These are phyloP conservation scores for Antennarius maculatus DNA, from an alignment of 2,797 vertebrate species.

Conservation along the genomic window DNA sequence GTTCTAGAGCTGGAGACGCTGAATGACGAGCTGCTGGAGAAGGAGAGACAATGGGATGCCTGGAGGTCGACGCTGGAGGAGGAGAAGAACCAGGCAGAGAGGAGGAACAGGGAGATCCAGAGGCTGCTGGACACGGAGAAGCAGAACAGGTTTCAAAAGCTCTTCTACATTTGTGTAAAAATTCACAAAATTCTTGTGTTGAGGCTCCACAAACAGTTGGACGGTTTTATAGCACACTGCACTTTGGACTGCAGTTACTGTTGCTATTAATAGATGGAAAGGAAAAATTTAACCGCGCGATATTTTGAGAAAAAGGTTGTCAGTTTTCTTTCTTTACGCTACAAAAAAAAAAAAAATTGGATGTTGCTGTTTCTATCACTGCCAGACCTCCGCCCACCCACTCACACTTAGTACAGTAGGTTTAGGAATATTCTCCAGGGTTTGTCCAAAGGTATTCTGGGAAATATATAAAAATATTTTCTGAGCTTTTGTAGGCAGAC, in stretches of 20 bases:
- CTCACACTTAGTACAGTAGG: slow-evolving; percentile 48
- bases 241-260: not conserved
- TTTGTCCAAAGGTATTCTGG: slow-evolving; percentile 49
- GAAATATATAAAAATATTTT: slow-evolving; percentile 50
- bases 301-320: slow-evolving; percentile 5
- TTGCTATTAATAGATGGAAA: not conserved
- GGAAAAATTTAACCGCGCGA: not conserved
- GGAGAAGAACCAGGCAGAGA: slow-evolving; percentile 95
- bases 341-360: slow-evolving; percentile 15
- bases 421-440: slow-evolving; percentile 47
- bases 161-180: not conserved
- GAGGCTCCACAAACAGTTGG: not conserved
- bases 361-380: slow-evolving; percentile 36
- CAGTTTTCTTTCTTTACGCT: slow-evolving; percentile 11
- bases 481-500: slow-evolving; percentile 36
- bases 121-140: slow-evolving; percentile 96
- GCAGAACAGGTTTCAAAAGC: slow-evolving; percentile 88
- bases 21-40: slow-evolving; percentile 95
- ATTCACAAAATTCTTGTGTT: not conserved
- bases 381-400: slow-evolving; percentile 52
- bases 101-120: slow-evolving; percentile 92
- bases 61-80: slow-evolving; percentile 94
- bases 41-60: slow-evolving; percentile 96
- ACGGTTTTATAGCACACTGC: not conserved
- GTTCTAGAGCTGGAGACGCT: slow-evolving; percentile 95